Evolutionary conservation across 1,140 invertebrate species (phyloP), one percentile per base, ranked within the genome.

Genomic region (Drosophila ohnishii): DNA sequence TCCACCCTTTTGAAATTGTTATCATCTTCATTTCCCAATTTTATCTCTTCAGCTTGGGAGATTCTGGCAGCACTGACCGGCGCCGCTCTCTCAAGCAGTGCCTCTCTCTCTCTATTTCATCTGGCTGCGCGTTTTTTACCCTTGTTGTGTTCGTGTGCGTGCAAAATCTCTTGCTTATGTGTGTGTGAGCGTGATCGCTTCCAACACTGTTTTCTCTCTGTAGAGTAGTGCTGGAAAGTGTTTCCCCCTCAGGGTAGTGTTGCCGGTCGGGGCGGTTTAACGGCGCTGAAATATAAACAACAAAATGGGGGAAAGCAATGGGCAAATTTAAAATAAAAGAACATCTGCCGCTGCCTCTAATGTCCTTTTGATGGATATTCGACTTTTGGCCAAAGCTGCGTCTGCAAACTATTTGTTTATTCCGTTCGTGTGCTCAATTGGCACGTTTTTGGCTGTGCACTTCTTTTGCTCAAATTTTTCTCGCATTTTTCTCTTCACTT

Each of bases 351-450:
- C 39, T 25, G 34, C 34, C 51, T 44, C 50, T 86, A 87, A 86
- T 86, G 75, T 42, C 39, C 13, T 72, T 87, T 87, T 87, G 67
- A 86, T 87, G 58, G 66, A 79, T 86, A 86, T 82, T 83, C 78
- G 62, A 79, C 67, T 66, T 51, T 73, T 67, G 60, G 40, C 48
- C 39, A 42, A 45, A 22, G 14, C 61, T 14, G 14, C 14, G 19
- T 32, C 45, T 16, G 39, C 51, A 42, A 59, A 58, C 65, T 62
- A 76, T 58, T 87, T 79, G 11, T 48, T 62, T 73, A 86, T 86
- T 77, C 83, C 25, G 40, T 74, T 87, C 83, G 87, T 79, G 83
- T 58, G 50, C 50, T 50, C 83, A 80, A 80, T 85, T 80, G 81
- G 73, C 81, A 84, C 80, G 80, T 84, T 65, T 69, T 80, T 80